phyloP scores from a whole-genome alignment of 2,113 vertebrate genomes.

The Dromiciops gliroides region DNA sequence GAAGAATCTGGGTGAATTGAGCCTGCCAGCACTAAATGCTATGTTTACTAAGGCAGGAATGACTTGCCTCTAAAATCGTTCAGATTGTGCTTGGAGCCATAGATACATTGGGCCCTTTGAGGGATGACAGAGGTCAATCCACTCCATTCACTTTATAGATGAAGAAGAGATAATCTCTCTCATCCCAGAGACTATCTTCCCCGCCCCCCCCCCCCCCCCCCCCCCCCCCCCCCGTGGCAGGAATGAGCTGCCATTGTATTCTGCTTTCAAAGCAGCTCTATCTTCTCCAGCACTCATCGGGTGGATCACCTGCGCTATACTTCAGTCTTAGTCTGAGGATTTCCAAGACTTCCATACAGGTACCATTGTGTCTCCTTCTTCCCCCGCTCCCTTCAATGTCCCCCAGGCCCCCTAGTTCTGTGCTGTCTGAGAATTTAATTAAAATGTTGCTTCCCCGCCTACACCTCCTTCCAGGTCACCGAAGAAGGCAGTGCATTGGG shows the following conservation, averaged over 20 bases:
- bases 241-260: neutral
- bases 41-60: neutral
- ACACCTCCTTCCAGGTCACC: constrained; percentile 54
- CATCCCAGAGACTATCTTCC: too few species aligned
- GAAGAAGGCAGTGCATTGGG: constrained; percentile 57
- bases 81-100: neutral
- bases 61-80: neutral
- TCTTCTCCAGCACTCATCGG: neutral
- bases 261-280: neutral
- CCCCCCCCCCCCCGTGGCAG: neutral
- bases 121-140: neutral
- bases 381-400: constrained; percentile 7
- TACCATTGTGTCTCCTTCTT: neutral
- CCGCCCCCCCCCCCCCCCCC: too few species aligned
- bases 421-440: constrained; percentile 71
- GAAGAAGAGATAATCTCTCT: too few species aligned
- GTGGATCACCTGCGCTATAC: neutral
- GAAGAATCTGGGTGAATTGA: neutral
- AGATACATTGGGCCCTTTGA: neutral
- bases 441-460: constrained; percentile 48
- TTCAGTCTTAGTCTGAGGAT: constrained; percentile 15
- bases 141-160: neutral
- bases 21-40: neutral
- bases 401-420: constrained; percentile 52
- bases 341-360: constrained; percentile 30